A percentile compares a stretch with the other conserved stretches of the same genome.
Conservation (phyloP, 2,888 invertebrate genomes). For the Pecten maximus region DNA sequence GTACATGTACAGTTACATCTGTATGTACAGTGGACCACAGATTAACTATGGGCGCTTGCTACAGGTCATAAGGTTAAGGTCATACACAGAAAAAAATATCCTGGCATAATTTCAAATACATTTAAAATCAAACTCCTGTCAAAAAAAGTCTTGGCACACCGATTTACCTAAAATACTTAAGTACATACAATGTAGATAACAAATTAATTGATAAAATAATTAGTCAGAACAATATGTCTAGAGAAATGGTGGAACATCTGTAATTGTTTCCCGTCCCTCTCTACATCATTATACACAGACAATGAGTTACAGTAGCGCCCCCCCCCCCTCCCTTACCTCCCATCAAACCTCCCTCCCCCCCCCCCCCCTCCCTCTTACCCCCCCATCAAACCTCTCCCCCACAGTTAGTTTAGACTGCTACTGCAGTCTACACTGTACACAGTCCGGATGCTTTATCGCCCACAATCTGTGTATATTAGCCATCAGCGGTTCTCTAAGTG, state of each 20-base stretch:
- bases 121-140: neutral
- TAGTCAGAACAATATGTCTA: neutral
- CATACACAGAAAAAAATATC: neutral
- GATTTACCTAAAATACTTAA: neutral
- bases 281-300: neutral
- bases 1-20: neutral
- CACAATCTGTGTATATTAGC: too few species aligned
- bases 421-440: neutral
- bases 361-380: neutral
- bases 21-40: neutral
- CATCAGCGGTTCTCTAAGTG: too few species aligned
- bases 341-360: neutral
- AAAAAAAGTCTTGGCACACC: neutral
- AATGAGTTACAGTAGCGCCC: neutral
- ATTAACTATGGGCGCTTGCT: neutral
- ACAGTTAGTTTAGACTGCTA: neutral
- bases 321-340: neutral
- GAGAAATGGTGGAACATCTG: neutral
- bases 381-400: neutral
- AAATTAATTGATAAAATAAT: neutral
- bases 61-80: neutral
- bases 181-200: neutral
- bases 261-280: neutral
- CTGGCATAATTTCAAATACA: neutral
- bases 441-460: too few species aligned